phyloP scores from a whole-genome alignment of 2,888 invertebrate species.

The Drosophila lacicola region DNA sequence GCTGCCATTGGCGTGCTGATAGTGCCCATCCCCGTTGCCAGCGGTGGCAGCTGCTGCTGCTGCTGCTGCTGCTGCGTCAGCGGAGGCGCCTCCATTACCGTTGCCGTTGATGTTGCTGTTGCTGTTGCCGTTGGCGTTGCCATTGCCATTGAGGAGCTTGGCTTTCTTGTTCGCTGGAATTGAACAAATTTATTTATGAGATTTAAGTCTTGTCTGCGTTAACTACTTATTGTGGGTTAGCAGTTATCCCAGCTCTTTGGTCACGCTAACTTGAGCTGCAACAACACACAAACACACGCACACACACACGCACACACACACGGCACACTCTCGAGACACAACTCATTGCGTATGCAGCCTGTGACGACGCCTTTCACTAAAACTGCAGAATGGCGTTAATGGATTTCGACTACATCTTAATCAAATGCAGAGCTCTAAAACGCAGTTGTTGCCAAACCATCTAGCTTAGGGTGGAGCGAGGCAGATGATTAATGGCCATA shows the following conservation, averaged over 20 bases:
- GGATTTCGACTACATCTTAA: constrained; percentile 31
- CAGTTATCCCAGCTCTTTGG: constrained; percentile 68
- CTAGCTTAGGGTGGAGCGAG: neutral
- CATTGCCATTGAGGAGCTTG: constrained; percentile 84
- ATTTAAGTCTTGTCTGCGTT: constrained; percentile 51
- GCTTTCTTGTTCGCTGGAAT: constrained; percentile 86
- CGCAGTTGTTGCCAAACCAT: constrained; percentile 7
- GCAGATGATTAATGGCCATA: neutral
- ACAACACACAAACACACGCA: constrained; percentile 7
- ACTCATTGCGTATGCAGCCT: constrained; percentile 68
- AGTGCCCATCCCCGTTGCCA: constrained; percentile 41
- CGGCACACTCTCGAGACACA: constrained; percentile 1
- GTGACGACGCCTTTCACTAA: constrained; percentile 68
- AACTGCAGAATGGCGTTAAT: constrained; percentile 37
- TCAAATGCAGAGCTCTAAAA: constrained; percentile 29
- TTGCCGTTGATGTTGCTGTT: constrained; percentile 12
- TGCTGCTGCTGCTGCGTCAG: constrained; percentile 18
- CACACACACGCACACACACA: constrained; percentile 12
- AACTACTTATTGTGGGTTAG: constrained; percentile 66
- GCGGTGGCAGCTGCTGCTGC: constrained; percentile 14
- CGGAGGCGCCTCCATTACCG: constrained; percentile 23
- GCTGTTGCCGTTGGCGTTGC: constrained; percentile 21
- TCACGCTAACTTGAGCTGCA: constrained; percentile 62
- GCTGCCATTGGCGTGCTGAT: constrained; percentile 33
- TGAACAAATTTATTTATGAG: constrained; percentile 85